Evolutionary conservation across 2,113 vertebrate genomes (phyloP).

Genomic region (Emydura subglobosa): DNA sequence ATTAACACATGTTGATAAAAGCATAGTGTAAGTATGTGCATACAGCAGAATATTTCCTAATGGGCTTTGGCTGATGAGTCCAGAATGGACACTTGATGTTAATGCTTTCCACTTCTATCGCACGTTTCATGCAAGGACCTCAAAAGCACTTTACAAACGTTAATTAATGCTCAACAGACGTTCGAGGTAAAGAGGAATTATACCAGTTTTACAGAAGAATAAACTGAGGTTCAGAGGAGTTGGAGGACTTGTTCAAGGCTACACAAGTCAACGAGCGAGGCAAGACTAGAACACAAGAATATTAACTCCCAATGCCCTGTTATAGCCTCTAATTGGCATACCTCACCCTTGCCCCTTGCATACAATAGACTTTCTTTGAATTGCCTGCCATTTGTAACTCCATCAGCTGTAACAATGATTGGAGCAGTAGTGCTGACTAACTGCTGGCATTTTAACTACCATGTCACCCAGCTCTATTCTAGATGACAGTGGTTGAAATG

Average conservation of each 20-base stretch:
- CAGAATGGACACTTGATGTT: background rate
- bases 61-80: background rate
- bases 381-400: background rate
- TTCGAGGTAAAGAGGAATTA: background rate
- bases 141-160: slow-evolving; percentile 1
- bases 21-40: background rate
- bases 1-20: background rate
- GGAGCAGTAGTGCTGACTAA: background rate
- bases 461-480: background rate
- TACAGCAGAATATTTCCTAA: background rate
- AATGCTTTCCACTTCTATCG: slow-evolving; percentile 3
- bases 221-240: background rate
- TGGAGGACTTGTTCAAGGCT: background rate
- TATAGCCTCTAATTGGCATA: background rate
- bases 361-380: background rate
- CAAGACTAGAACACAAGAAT: background rate
- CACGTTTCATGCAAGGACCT: slow-evolving; percentile 1
- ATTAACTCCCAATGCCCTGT: background rate
- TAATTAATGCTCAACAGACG: background rate
- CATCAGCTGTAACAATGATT: background rate
- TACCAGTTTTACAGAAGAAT: background rate
- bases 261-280: background rate
- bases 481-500: background rate
- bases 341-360: background rate
- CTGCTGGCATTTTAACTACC: background rate